Evolutionary conservation across 2,113 vertebrate species (phyloP).

Genomic region (Acanthochromis polyacanthus): DNA sequence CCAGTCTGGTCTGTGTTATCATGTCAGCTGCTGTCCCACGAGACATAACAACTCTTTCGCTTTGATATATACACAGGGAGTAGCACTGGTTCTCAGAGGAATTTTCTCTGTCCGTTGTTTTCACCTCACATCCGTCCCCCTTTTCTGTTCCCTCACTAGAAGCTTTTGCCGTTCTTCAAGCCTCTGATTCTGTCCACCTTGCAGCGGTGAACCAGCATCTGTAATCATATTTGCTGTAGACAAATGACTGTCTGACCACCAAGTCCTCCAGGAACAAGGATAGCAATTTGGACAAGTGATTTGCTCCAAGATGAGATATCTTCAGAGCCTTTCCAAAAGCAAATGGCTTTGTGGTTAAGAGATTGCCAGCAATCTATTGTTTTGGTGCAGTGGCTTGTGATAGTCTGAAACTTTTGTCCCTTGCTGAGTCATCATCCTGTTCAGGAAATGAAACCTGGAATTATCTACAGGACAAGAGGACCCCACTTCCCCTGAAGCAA

Average conservation of each 20-base stretch:
- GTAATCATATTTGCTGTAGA: not conserved
- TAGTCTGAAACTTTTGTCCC: constrained; percentile 50
- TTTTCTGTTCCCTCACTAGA: not conserved
- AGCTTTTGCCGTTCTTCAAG: not conserved
- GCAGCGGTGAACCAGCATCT: constrained; percentile 8
- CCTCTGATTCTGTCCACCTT: not conserved
- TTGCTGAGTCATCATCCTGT: constrained; percentile 81
- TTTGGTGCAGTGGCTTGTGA: constrained; percentile 52
- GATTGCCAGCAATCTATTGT: constrained; percentile 44
- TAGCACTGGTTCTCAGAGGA: constrained; percentile 35
- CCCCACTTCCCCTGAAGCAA: constrained; percentile 64
- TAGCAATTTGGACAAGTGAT: constrained; percentile 43
- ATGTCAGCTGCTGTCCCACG: constrained; percentile 66
- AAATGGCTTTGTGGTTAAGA: constrained; percentile 24
- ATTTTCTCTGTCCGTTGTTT: constrained; percentile 7
- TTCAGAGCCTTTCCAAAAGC: constrained; percentile 7
- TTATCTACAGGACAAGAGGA: constrained; percentile 67
- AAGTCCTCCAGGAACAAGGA: constrained; percentile 10
- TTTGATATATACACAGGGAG: constrained; percentile 43
- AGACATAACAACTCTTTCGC: constrained; percentile 66
- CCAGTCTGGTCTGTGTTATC: constrained; percentile 75
- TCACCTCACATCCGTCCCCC: not conserved
- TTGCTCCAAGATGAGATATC: constrained; percentile 40
- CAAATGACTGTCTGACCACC: not conserved
- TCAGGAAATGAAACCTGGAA: constrained; percentile 77